Evolutionary conservation across 2,113 vertebrate genomes (phyloP), one percentile per base, ranked within the genome.

Genomic region (Reinhardtius hippoglossoides): DNA sequence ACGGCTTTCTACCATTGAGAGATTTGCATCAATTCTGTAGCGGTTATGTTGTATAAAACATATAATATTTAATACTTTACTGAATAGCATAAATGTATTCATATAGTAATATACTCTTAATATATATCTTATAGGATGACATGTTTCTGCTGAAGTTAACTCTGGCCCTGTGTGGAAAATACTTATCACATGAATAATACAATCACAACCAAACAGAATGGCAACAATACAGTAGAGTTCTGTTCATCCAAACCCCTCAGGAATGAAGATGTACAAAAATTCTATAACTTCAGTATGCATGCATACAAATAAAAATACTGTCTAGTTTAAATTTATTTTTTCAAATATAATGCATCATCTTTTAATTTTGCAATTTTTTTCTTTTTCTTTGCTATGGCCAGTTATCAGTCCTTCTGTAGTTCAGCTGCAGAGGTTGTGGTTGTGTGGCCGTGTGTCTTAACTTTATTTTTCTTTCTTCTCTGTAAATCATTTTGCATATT

Each of bases 11-110:
- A 67, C 83, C 80, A 85, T 87, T 70, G 75, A 83, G 59, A 84
- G 75, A 81, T 91, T 89, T 93, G 84, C 82, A 87, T 88, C 71
- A 72, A 82, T 80, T 80, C 85, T 88, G 86, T 84, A 85, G 86
- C 91, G 87, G 80, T 89, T 91, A 93, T 68, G 84, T 84, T 3
- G 67, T 93, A 92, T 84, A 90, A 92, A 91, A 88, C 80, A 83
- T 89, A 89, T 78, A 81, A 72, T 90, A 83, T 92, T 91, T 90
- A 89, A 87, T 89, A 86, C 88, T 62, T 71, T 81, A 86, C 82
- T 82, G 72, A 87, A 80, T 93, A 93, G 87, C 91, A 91, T 93
- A 92, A 90, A 92, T 93, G 92, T 89, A 88, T 85, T 82, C 65
- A 86, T 91, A 90, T 92, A 89, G 82, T 87, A 82, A 91, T 93